Conservation (phyloP, 2,888 invertebrate genomes). For the Cataglyphis livida region DNA sequence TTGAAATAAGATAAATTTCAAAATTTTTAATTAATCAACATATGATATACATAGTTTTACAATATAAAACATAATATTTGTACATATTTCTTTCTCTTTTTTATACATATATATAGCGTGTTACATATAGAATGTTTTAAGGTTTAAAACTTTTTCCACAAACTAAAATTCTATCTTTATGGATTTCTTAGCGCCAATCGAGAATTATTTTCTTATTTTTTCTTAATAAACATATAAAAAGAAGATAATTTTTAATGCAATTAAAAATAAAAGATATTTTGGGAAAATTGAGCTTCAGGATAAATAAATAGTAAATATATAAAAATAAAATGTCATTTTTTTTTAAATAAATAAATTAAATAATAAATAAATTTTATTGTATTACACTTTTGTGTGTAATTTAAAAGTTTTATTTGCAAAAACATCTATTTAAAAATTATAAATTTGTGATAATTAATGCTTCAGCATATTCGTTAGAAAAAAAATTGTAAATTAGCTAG, state of each 20-base stretch:
- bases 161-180: too few species aligned
- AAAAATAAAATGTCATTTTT: neutral
- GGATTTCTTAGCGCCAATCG: neutral
- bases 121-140: neutral
- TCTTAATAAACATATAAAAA: neutral
- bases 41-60: neutral
- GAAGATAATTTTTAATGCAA: neutral
- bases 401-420: neutral
- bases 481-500: neutral
- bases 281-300: too few species aligned
- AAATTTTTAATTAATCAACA: neutral
- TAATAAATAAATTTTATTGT: neutral
- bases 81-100: neutral
- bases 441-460: neutral
- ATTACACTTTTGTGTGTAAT: neutral
- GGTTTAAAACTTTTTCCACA: constrained; percentile 1
- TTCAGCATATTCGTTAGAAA: neutral
- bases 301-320: neutral
- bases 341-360: neutral
- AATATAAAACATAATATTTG: neutral
- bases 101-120: neutral
- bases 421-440: neutral
- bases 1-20: neutral
- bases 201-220: neutral
- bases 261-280: neutral